These are phyloP conservation scores for Epinotia brunnichana DNA, from an alignment of 2,888 invertebrate species.

Conservation along the genomic window DNA sequence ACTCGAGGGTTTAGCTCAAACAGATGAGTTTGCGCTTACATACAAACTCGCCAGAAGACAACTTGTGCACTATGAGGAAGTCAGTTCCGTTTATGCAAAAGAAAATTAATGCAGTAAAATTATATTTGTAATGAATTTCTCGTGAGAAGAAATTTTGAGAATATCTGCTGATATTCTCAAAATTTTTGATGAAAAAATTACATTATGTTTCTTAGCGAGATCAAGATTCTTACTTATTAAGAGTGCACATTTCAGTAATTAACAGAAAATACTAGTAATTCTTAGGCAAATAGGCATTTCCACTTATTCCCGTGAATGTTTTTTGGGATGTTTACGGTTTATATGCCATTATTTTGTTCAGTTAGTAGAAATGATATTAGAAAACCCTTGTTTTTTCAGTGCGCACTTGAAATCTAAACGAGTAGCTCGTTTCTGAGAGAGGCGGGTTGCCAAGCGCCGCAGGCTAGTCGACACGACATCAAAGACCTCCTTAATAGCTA, in stretches of 20 bases:
- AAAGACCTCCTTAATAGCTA: constrained; percentile 30
- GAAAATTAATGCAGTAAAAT: neutral
- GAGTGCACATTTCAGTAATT: neutral
- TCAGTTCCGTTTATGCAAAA: neutral
- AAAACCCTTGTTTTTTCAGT: constrained; percentile 9
- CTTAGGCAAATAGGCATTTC: too few species aligned
- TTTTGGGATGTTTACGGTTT: neutral
- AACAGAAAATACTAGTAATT: too few species aligned
- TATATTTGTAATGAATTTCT: neutral
- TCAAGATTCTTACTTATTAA: neutral
- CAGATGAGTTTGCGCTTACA: constrained; percentile 7
- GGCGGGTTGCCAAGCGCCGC: constrained; percentile 20
- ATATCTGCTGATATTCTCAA: neutral
- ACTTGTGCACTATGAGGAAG: neutral
- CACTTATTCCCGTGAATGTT: neutral
- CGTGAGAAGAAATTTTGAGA: neutral
- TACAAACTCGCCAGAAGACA: neutral
- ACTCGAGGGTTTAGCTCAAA: constrained; percentile 2
- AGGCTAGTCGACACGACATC: constrained; percentile 35
- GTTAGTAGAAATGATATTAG: neutral
- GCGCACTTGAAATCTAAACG: constrained; percentile 13
- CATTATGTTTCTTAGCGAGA: neutral
- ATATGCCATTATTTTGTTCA: neutral
- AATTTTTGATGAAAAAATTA: neutral
- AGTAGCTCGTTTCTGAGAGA: neutral